Percentiles rank a stretch among this genome's conserved stretches.
Conservation (phyloP, 2,888 invertebrate genomes). For the Zonitis immaculata region DNA sequence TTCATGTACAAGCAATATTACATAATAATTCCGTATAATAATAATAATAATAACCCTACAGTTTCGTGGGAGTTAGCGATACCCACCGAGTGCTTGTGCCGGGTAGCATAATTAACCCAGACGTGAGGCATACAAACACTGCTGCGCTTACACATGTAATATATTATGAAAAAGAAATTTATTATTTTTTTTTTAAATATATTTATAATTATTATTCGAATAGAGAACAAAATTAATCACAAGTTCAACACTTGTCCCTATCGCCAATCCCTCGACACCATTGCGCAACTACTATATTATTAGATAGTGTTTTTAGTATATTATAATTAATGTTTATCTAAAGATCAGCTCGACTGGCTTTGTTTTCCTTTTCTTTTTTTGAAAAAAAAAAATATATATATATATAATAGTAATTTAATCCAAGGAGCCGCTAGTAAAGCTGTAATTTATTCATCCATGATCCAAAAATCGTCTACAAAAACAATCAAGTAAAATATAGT, state of each 20-base stretch:
- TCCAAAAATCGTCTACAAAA: slow-evolving; percentile 34
- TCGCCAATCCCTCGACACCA: slow-evolving; percentile 48
- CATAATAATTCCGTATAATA: slow-evolving; percentile 56
- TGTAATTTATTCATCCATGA: slow-evolving; percentile 32
- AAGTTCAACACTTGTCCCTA: slow-evolving; percentile 46
- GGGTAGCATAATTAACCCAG: slow-evolving; percentile 28
- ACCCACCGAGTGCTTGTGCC: slow-evolving; percentile 44
- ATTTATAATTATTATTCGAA: slow-evolving; percentile 42
- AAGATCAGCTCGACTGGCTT: slow-evolving; percentile 32
- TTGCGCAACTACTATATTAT: slow-evolving; percentile 46
- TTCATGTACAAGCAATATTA: slow-evolving; percentile 73
- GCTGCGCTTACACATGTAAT: slow-evolving; percentile 43
- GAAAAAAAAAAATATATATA: too few relatives aligned
- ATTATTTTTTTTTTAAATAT: neutral
- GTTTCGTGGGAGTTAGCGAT: slow-evolving; percentile 43
- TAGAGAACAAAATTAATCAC: slow-evolving; percentile 47
- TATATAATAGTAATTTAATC: too few relatives aligned
- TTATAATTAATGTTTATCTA: slow-evolving; percentile 40
- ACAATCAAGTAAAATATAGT: slow-evolving; percentile 32
- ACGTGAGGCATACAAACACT: slow-evolving; percentile 40
- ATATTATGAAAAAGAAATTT: slow-evolving; percentile 32
- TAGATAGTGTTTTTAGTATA: slow-evolving; percentile 38
- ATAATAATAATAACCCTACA: slow-evolving; percentile 50
- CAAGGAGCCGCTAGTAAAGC: slow-evolving; percentile 35
- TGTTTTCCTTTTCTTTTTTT: slow-evolving; percentile 1